Percentiles rank a stretch among this genome's conserved stretches.
Evolutionary conservation across 2,113 vertebrate genomes (phyloP).

Genomic region (Trachemys scripta): DNA sequence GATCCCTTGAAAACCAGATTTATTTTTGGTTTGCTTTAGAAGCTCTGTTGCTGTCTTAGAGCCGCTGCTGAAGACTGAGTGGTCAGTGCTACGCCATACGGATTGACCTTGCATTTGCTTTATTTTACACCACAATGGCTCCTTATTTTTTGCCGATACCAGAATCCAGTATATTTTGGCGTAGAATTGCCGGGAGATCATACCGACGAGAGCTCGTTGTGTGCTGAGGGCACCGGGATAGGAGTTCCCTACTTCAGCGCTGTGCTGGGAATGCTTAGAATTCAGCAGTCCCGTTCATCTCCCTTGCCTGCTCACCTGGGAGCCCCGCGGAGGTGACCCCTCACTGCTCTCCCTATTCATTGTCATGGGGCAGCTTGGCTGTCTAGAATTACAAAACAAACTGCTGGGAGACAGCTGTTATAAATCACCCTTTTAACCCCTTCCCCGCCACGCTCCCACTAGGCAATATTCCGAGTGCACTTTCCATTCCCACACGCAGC

Average conservation of each 20-base stretch:
- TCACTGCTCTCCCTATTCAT: neutral
- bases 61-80: neutral
- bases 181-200: neutral
- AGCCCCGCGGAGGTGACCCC: neutral
- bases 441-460: neutral
- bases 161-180: no score
- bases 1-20: accelerated
- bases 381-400: neutral
- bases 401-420: neutral
- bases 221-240: neutral
- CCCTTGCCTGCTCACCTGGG: accelerated
- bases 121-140: neutral
- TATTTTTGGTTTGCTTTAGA: neutral
- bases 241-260: neutral
- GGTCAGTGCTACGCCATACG: neutral
- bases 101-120: neutral
- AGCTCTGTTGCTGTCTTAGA: neutral
- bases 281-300: neutral
- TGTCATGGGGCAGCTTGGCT: neutral
- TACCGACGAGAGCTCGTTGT: no score
- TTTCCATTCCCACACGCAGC: neutral
- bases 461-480: neutral
- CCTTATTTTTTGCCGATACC: neutral
- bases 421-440: neutral
- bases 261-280: neutral